Percentiles rank a stretch among this genome's conserved stretches.
Evolutionary conservation across 2,888 invertebrate species (phyloP).

Genomic region (Neria commutata): DNA sequence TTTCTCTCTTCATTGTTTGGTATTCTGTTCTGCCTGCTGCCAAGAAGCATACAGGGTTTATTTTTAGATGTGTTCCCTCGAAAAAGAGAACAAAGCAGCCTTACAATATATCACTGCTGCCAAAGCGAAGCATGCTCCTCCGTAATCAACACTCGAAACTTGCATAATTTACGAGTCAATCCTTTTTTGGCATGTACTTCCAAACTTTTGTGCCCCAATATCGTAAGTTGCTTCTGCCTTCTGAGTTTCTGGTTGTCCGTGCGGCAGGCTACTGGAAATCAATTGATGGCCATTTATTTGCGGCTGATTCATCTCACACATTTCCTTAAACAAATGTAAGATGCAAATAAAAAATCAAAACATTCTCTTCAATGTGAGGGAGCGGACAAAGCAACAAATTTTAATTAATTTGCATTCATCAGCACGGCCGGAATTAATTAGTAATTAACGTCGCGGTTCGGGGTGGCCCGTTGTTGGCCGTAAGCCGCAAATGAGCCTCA

Average conservation of each 20-base stretch:
- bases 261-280: conserved; percentile 27
- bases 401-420: conserved; percentile 46
- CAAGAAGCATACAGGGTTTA: too few species aligned
- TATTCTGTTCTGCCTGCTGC: too few species aligned
- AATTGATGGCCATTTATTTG: conserved; percentile 32
- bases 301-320: conserved; percentile 4
- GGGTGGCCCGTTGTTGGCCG: background rate
- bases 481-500: background rate
- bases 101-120: background rate
- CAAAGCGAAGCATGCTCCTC: background rate
- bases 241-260: too few species aligned
- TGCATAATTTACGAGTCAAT: background rate
- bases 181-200: too few species aligned
- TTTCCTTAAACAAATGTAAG: conserved; percentile 16
- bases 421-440: conserved; percentile 41
- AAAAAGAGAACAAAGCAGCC: too few species aligned
- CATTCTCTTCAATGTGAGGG: conserved; percentile 7
- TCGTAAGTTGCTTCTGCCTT: too few species aligned
- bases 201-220: too few species aligned
- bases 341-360: conserved; percentile 31
- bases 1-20: too few species aligned
- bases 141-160: background rate
- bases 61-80: too few species aligned
- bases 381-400: conserved; percentile 30
- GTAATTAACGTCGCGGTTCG: background rate